A percentile compares a stretch with the other conserved stretches of the same genome.
Conservation (phyloP, 92 coral and sea anemone genomes). For the Meandrina meandrites region DNA sequence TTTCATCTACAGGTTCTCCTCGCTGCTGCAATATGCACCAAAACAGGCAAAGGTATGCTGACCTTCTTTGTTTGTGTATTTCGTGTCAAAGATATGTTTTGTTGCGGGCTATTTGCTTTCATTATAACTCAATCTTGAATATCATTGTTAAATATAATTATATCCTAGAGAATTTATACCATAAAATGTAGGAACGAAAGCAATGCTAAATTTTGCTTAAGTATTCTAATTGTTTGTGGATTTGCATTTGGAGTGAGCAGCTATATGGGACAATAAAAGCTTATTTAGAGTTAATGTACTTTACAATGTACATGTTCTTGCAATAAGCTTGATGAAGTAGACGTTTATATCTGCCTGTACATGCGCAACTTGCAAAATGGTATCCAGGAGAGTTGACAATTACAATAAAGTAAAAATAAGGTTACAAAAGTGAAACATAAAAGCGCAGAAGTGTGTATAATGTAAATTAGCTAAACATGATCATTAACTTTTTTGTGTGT, state of each 20-base stretch:
- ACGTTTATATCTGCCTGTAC: no score
- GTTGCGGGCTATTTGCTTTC: neutral
- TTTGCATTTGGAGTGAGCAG: neutral
- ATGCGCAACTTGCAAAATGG: no score
- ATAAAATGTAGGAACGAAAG: neutral
- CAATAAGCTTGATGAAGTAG: no score
- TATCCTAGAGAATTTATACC: neutral
- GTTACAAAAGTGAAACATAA: no score
- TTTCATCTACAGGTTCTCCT: slow-evolving; percentile 82
- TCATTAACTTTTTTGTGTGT: neutral
- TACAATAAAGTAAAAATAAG: no score
- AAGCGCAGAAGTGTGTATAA: no score
- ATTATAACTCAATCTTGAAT: neutral
- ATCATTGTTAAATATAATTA: no score
- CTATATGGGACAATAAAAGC: no score
- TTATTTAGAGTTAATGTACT: no score
- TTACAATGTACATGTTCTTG: no score
- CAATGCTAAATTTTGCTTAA: neutral
- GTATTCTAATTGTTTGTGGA: neutral
- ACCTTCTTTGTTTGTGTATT: neutral
- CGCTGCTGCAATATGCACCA: slow-evolving; percentile 99
- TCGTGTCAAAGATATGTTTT: neutral
- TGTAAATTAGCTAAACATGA: no score
- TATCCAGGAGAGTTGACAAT: no score
- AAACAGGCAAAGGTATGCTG: slow-evolving; percentile 92